Percentiles rank a stretch among this genome's conserved stretches.
phyloP scores from a whole-genome alignment of 2,113 vertebrate species.

The Ranitomeya imitator region DNA sequence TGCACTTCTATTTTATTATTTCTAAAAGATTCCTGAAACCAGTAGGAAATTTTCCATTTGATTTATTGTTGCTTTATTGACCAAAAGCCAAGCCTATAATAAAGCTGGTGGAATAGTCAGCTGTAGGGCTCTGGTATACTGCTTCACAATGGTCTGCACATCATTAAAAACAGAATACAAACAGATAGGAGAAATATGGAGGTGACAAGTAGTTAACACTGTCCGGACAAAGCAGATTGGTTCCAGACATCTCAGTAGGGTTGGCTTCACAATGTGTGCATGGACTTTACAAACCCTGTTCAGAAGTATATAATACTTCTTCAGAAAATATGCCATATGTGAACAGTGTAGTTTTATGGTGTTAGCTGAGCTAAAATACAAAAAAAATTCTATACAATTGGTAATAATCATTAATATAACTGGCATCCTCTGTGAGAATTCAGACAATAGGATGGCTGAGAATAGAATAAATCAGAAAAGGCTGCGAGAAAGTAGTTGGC shows the following conservation, averaged over 20 bases:
- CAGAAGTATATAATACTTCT: neutral
- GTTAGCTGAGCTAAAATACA: neutral
- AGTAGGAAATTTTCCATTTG: too few relatives aligned
- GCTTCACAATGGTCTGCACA: too few relatives aligned
- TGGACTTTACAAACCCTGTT: neutral
- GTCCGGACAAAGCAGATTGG: neutral
- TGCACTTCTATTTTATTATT: too few relatives aligned
- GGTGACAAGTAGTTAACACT: too few relatives aligned
- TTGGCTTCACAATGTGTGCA: neutral
- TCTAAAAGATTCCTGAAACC: too few relatives aligned
- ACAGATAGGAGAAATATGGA: too few relatives aligned
- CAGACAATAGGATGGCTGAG: conserved; percentile 4
- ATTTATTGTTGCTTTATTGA: too few relatives aligned
- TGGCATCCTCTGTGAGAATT: neutral
- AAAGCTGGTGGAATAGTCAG: too few relatives aligned
- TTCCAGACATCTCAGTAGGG: neutral
- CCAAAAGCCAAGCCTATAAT: too few relatives aligned
- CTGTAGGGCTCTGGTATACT: too few relatives aligned
- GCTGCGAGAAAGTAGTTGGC: neutral
- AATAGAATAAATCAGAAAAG: conserved; percentile 40
- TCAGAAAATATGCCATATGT: neutral
- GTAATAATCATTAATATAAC: conserved; percentile 25
- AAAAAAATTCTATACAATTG: conserved; percentile 8
- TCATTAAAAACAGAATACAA: too few relatives aligned
- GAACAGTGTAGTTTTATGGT: neutral